Percentiles rank a stretch among this genome's conserved stretches.
Evolutionary conservation across 2,888 invertebrate species (phyloP).

Genomic region (Chouioia cunea): DNA sequence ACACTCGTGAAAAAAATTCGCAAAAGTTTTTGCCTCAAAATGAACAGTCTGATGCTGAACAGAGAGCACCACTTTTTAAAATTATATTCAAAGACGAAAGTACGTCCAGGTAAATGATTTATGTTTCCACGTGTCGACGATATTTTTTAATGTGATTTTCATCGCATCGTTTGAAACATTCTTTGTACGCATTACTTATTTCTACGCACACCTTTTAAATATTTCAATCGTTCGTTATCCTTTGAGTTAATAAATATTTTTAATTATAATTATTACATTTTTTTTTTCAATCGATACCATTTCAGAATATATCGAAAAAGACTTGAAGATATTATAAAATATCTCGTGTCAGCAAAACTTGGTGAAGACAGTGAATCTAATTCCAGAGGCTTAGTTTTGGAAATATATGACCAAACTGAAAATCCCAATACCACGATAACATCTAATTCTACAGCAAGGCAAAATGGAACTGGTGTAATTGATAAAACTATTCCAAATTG

Average conservation of each 20-base stretch:
- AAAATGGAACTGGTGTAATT: too few species aligned
- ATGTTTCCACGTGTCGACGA: too few species aligned
- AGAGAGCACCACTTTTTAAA: slow-evolving; percentile 16
- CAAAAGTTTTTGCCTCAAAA: too few species aligned
- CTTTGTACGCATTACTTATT: too few species aligned
- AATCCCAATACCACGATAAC: too few species aligned
- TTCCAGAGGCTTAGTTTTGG: slow-evolving; percentile 1
- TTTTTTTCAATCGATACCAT: background rate
- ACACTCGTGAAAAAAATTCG: too few species aligned
- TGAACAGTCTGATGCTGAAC: background rate
- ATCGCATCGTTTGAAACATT: too few species aligned
- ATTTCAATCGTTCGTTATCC: too few species aligned
- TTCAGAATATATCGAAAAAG: slow-evolving; percentile 25
- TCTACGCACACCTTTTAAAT: too few species aligned
- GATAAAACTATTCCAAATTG: too few species aligned
- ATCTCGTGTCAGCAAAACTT: background rate
- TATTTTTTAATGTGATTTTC: too few species aligned
- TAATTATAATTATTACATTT: background rate
- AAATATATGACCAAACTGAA: background rate
- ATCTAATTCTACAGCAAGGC: too few species aligned
- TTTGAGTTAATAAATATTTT: background rate
- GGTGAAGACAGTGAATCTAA: background rate
- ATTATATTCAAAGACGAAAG: slow-evolving; percentile 17
- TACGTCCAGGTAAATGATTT: slow-evolving; percentile 12
- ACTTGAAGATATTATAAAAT: slow-evolving; percentile 17